A percentile compares a stretch with the other conserved stretches of the same genome.
Evolutionary conservation across 2,888 invertebrate genomes (phyloP).

Genomic region (Axea sp.): DNA sequence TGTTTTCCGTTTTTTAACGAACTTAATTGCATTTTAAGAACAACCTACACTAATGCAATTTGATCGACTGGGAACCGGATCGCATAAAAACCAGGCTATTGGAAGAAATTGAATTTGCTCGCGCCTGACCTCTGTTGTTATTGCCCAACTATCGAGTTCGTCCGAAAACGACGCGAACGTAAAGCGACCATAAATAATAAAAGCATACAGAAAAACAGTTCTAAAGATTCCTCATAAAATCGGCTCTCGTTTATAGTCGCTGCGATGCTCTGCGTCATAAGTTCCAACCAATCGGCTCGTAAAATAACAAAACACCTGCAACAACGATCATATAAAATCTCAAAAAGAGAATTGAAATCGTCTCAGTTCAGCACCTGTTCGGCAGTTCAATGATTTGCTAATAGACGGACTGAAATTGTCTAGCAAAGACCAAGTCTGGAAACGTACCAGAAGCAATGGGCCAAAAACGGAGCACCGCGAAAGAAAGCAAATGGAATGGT

Average conservation of each 20-base stretch:
- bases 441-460: too few species aligned
- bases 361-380: constrained; percentile 28
- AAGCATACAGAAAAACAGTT: constrained; percentile 8
- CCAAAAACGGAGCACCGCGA: too few species aligned
- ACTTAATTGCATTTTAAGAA: constrained; percentile 16
- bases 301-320: constrained; percentile 26
- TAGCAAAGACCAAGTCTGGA: too few species aligned
- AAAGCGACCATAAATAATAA: constrained; percentile 18
- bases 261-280: constrained; percentile 11
- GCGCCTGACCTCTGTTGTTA: constrained; percentile 5
- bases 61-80: constrained; percentile 9
- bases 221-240: constrained; percentile 16
- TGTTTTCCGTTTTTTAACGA: constrained; percentile 10
- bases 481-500: too few species aligned
- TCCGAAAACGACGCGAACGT: constrained; percentile 7
- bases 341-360: constrained; percentile 6
- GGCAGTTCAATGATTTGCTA: constrained; percentile 43
- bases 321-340: constrained; percentile 15
- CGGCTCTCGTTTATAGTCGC: constrained; percentile 9
- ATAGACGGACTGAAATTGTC: constrained; percentile 13
- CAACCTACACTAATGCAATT: constrained; percentile 11
- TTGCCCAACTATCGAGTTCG: neutral
- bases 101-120: constrained; percentile 27
- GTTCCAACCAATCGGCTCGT: constrained; percentile 26
- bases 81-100: constrained; percentile 4